A percentile compares a stretch with the other conserved stretches of the same genome.
Evolutionary conservation across 2,113 vertebrate genomes (phyloP).

Genomic region (Chaetorhynchus papuensis): DNA sequence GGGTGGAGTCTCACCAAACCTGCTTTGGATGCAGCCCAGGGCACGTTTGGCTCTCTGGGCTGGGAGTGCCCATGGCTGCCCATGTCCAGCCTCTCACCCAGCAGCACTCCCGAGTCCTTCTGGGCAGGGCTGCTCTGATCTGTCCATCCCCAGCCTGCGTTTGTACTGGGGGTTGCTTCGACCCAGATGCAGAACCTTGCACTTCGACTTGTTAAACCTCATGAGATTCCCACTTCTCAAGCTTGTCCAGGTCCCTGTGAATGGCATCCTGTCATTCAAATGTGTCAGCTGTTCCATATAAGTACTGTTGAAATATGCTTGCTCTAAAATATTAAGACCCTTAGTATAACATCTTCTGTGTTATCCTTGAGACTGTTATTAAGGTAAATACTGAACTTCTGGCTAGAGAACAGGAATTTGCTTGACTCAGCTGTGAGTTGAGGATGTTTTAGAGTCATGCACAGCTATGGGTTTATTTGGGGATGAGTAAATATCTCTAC

Average conservation of each 20-base stretch:
- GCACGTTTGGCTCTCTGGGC: fast-evolving
- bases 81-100: neutral
- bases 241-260: neutral
- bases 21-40: neutral
- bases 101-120: neutral
- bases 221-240: neutral
- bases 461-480: neutral
- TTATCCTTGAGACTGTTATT: neutral
- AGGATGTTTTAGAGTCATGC: neutral
- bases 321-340: neutral
- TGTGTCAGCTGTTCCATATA: neutral
- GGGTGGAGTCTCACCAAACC: neutral
- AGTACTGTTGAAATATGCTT: neutral
- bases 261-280: neutral
- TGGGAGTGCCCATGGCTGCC: fast-evolving
- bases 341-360: neutral
- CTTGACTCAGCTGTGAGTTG: neutral
- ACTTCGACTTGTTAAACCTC: neutral
- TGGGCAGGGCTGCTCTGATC: fast-evolving
- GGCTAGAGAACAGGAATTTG: neutral
- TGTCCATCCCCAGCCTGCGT: neutral
- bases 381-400: neutral
- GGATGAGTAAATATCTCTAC: neutral
- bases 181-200: neutral
- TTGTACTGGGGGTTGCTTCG: fast-evolving